These are phyloP conservation scores for Celastrina argiolus DNA, from an alignment of 2,888 invertebrate genomes.

Conservation along the genomic window DNA sequence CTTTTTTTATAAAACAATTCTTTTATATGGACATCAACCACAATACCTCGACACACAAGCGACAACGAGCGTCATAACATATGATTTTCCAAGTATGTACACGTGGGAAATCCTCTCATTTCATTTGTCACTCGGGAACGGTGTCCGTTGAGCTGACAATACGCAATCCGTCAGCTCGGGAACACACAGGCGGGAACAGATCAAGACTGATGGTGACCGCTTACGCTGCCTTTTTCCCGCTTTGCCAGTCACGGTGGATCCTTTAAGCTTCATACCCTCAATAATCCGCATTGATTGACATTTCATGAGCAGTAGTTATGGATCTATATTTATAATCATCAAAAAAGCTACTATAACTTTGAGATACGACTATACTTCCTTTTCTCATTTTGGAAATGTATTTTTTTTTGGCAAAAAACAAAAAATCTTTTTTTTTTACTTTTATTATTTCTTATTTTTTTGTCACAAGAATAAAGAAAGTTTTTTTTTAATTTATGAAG, in stretches of 20 bases:
- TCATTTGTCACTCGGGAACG: slow-evolving; percentile 63
- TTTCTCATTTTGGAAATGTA: too few relatives aligned
- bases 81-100: slow-evolving; percentile 47
- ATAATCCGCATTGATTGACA: neutral
- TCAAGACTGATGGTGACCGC: slow-evolving; percentile 48
- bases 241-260: slow-evolving; percentile 10
- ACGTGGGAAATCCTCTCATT: slow-evolving; percentile 67
- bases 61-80: too few relatives aligned
- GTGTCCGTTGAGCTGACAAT: slow-evolving; percentile 55
- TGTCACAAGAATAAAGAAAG: too few relatives aligned
- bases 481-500: too few relatives aligned
- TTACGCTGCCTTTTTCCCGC: slow-evolving; percentile 43
- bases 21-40: too few relatives aligned
- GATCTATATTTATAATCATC: neutral
- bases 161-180: slow-evolving; percentile 53
- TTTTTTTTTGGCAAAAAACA: too few relatives aligned
- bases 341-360: too few relatives aligned
- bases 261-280: slow-evolving; percentile 2
- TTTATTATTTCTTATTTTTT: too few relatives aligned
- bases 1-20: too few relatives aligned
- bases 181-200: slow-evolving; percentile 37
- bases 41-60: too few relatives aligned
- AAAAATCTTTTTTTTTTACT: too few relatives aligned
- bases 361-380: too few relatives aligned
- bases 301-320: neutral